phyloP scores from a whole-genome alignment of 1,140 invertebrate species.

The Scaptomyza montana region DNA sequence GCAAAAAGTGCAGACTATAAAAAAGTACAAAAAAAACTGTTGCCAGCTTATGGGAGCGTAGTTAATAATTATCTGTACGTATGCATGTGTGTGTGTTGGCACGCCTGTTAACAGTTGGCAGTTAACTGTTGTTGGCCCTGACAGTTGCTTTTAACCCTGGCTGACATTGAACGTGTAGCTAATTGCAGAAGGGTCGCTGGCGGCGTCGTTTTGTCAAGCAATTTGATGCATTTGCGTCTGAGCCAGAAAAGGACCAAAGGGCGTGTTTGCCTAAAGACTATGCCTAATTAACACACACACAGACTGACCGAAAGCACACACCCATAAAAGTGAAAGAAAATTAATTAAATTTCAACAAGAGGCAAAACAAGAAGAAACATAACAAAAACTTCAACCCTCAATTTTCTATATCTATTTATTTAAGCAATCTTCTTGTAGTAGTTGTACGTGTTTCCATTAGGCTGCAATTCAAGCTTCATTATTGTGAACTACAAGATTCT shows the following conservation, averaged over 20 bases:
- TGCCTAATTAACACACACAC: slow-evolving; percentile 66
- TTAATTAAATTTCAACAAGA: slow-evolving; percentile 69
- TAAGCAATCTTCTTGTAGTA: slow-evolving; percentile 56
- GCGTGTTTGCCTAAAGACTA: slow-evolving; percentile 60
- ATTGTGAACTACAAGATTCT: slow-evolving; percentile 28
- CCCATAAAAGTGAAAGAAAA: slow-evolving; percentile 63
- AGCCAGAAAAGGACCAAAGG: slow-evolving; percentile 34
- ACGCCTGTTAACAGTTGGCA: slow-evolving; percentile 25
- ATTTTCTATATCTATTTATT: slow-evolving; percentile 48
- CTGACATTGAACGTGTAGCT: slow-evolving; percentile 56
- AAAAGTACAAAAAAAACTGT: slow-evolving; percentile 22
- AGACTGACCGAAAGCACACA: slow-evolving; percentile 30
- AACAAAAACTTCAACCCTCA: neutral
- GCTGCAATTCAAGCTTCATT: slow-evolving; percentile 77
- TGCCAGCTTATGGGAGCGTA: slow-evolving; percentile 4
- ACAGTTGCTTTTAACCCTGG: slow-evolving; percentile 41
- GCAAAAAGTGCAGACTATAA: slow-evolving; percentile 36
- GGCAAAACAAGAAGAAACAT: slow-evolving; percentile 6
- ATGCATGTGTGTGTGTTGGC: slow-evolving; percentile 36
- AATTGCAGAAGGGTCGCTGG: slow-evolving; percentile 53
- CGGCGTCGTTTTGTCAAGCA: slow-evolving; percentile 56
- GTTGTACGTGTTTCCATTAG: slow-evolving; percentile 76
- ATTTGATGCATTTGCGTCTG: slow-evolving; percentile 71
- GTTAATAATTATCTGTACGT: slow-evolving; percentile 60
- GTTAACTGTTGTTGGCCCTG: slow-evolving; percentile 25